Evolutionary conservation across 2,888 invertebrate genomes (phyloP).

Genomic region (Neocrepidodera transversa): DNA sequence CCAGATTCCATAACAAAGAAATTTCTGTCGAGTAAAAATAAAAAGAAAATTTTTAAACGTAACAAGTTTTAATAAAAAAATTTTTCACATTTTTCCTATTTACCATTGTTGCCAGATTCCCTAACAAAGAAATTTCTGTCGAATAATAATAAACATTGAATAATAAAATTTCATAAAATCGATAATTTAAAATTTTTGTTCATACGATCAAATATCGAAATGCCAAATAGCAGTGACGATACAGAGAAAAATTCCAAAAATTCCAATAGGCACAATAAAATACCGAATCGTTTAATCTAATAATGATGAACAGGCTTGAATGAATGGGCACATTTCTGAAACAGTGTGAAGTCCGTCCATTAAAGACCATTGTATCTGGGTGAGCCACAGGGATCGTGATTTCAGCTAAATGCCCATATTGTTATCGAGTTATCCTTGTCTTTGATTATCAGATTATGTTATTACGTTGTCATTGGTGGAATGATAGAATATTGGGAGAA

Average conservation of each 20-base stretch:
- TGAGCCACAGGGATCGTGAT: constrained; percentile 46
- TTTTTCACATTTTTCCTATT: too few relatives aligned
- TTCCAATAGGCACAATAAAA: constrained; percentile 26
- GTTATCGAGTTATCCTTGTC: constrained; percentile 59
- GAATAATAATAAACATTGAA: too few relatives aligned
- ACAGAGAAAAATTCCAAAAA: constrained; percentile 32
- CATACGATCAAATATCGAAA: constrained; percentile 20
- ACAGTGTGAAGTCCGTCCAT: constrained; percentile 60
- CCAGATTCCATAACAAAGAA: too few relatives aligned
- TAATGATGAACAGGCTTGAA: constrained; percentile 42
- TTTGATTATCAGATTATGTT: constrained; percentile 48
- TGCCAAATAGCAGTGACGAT: constrained; percentile 29
- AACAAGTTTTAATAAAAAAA: too few relatives aligned
- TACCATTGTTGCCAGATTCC: too few relatives aligned
- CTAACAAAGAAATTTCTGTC: too few relatives aligned
- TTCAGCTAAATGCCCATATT: constrained; percentile 55
- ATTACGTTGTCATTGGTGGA: constrained; percentile 28
- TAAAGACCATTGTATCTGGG: constrained; percentile 51
- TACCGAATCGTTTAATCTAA: constrained; percentile 37
- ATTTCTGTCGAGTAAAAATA: too few relatives aligned
- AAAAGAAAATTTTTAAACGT: too few relatives aligned
- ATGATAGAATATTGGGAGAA: constrained; percentile 24
- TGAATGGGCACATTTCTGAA: constrained; percentile 61
- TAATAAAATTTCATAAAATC: too few relatives aligned
- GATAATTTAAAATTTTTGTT: too few relatives aligned